Percentiles rank a stretch among this genome's conserved stretches.
These are phyloP conservation scores for Nymphalis c-album DNA, from an alignment of 2,888 invertebrate genomes.

Conservation along the genomic window DNA sequence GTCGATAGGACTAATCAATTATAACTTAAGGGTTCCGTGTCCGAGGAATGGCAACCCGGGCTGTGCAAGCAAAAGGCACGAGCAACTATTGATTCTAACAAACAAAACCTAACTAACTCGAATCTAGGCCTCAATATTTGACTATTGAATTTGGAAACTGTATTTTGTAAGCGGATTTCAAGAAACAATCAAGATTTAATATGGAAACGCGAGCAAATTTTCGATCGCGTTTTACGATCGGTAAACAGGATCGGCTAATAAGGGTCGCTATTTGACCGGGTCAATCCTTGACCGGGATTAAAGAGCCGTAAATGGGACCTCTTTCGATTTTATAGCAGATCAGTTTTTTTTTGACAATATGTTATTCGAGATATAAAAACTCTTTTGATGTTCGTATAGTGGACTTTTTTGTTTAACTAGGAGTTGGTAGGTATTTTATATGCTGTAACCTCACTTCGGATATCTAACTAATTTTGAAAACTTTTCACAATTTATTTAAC, in stretches of 20 bases:
- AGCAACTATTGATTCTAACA: slow-evolving; percentile 37
- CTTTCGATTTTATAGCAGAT: slow-evolving; percentile 21
- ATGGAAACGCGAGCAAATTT: slow-evolving; percentile 31
- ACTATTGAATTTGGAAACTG: slow-evolving; percentile 37
- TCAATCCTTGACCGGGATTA: slow-evolving; percentile 31
- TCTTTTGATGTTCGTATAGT: neutral
- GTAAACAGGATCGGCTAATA: slow-evolving; percentile 34
- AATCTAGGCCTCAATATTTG: slow-evolving; percentile 36
- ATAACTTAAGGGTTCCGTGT: slow-evolving; percentile 30
- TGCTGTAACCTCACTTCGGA: too few relatives aligned
- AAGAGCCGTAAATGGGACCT: slow-evolving; percentile 16
- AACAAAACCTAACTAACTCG: slow-evolving; percentile 38
- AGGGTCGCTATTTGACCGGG: slow-evolving; percentile 29
- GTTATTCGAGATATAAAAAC: slow-evolving; percentile 4
- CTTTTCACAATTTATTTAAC: too few relatives aligned
- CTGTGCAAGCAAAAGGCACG: slow-evolving; percentile 29
- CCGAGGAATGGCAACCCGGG: slow-evolving; percentile 11
- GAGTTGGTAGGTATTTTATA: too few relatives aligned
- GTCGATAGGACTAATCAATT: slow-evolving; percentile 31
- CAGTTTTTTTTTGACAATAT: slow-evolving; percentile 17
- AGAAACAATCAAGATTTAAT: slow-evolving; percentile 35
- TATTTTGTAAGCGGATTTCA: slow-evolving; percentile 34
- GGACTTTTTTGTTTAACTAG: neutral
- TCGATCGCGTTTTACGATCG: slow-evolving; percentile 27
- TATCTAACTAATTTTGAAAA: too few relatives aligned